These are phyloP conservation scores for Apis cerana DNA, from an alignment of 1,140 invertebrate genomes.

Conservation along the genomic window DNA sequence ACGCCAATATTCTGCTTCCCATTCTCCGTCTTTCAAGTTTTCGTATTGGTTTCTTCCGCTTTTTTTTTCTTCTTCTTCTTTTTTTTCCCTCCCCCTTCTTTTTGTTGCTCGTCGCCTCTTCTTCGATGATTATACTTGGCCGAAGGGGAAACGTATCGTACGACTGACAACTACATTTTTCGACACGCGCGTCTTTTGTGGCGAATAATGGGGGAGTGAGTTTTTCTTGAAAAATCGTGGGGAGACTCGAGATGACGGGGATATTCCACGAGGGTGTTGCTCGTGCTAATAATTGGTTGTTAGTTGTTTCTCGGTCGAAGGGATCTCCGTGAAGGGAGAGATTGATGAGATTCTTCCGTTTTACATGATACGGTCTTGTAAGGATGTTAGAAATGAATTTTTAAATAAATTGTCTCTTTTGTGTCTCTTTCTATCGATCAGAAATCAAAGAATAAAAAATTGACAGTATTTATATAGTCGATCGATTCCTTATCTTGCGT, in stretches of 20 bases:
- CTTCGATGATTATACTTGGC: constrained; percentile 29
- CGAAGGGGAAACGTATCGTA: constrained; percentile 51
- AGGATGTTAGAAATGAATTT: no score
- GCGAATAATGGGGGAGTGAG: background rate
- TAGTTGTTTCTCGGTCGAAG: background rate
- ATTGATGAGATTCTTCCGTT: background rate
- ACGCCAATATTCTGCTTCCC: constrained; percentile 44
- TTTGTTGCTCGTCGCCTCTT: constrained; percentile 6
- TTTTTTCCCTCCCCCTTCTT: background rate
- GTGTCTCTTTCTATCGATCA: no score
- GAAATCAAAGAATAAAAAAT: no score
- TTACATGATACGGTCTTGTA: background rate
- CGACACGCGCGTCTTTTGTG: constrained; percentile 51
- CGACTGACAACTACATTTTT: constrained; percentile 61
- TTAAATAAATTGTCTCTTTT: no score
- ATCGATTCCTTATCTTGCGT: no score
- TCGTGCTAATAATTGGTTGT: background rate
- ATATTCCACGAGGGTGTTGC: background rate
- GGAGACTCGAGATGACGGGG: background rate
- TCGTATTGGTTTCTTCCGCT: background rate
- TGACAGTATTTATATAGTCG: no score
- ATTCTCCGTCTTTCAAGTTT: constrained; percentile 23
- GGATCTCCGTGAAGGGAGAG: no score
- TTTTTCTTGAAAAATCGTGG: background rate
- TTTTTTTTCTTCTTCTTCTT: constrained; percentile 5